Conservation (phyloP, 2,888 invertebrate genomes). For the Orchesellides sinensis region DNA sequence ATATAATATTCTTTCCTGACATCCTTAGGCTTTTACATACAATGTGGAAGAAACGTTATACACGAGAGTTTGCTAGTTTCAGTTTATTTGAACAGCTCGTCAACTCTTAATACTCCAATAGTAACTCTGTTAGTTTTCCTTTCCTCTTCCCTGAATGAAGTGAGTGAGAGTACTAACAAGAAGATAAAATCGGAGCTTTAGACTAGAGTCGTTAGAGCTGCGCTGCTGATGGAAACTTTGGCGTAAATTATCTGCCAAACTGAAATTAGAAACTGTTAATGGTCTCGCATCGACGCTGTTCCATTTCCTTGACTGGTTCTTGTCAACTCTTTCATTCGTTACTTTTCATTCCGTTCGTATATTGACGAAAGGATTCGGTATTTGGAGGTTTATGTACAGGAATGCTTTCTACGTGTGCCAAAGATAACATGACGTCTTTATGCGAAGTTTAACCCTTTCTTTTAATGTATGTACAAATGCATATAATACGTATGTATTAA, state of each 20-base stretch:
- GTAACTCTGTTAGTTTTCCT: slow-evolving; percentile 49
- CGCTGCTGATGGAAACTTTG: slow-evolving; percentile 75
- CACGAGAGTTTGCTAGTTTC: slow-evolving; percentile 44
- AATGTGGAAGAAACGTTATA: no score
- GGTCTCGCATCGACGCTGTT: slow-evolving; percentile 75
- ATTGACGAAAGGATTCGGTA: slow-evolving; percentile 54
- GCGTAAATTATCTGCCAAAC: slow-evolving; percentile 75
- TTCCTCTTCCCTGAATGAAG: not conserved
- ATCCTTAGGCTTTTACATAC: not conserved
- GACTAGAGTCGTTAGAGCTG: slow-evolving; percentile 72
- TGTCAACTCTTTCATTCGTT: slow-evolving; percentile 68
- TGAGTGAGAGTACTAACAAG: slow-evolving; percentile 52
- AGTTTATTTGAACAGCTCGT: slow-evolving; percentile 66
- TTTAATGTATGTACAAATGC: no score
- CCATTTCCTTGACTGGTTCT: slow-evolving; percentile 68
- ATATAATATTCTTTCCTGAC: slow-evolving; percentile 26
- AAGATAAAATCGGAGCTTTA: slow-evolving; percentile 72
- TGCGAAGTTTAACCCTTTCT: no score
- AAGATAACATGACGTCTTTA: no score
- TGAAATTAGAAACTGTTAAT: slow-evolving; percentile 75
- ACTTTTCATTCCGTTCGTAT: slow-evolving; percentile 44
- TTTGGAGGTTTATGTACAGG: not conserved
- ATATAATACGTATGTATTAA: no score
- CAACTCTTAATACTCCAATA: slow-evolving; percentile 61
- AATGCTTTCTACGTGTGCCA: no score